Evolutionary conservation across 2,113 vertebrate species (phyloP).

Genomic region (Romanogobio albipinnatus): DNA sequence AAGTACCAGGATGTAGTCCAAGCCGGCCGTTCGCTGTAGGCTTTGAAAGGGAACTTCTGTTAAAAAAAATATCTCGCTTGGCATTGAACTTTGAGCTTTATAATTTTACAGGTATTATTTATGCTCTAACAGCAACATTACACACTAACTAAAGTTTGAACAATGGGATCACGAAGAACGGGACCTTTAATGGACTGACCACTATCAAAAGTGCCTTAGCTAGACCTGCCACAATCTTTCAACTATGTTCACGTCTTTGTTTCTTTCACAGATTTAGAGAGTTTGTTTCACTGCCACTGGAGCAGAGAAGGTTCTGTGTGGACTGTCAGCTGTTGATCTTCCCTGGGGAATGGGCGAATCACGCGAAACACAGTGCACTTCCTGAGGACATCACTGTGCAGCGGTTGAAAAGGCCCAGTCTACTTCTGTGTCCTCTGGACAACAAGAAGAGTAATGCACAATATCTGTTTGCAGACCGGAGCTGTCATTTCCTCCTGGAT

Average conservation of each 20-base stretch:
- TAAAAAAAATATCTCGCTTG: too few relatives aligned
- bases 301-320: conserved; percentile 85
- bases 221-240: neutral
- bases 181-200: neutral
- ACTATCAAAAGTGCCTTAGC: too few relatives aligned
- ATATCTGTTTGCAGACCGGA: conserved; percentile 91
- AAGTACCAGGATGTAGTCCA: too few relatives aligned
- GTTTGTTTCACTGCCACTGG: conserved; percentile 75
- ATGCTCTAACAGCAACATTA: too few relatives aligned
- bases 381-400: conserved; percentile 68
- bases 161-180: too few relatives aligned
- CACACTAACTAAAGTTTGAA: too few relatives aligned
- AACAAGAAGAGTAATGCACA: conserved; percentile 96
- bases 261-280: conserved; percentile 77
- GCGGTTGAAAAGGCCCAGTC: conserved; percentile 83
- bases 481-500: conserved; percentile 84
- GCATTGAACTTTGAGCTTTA: too few relatives aligned
- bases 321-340: conserved; percentile 86
- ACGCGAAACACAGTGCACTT: conserved; percentile 73
- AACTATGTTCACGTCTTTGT: neutral
- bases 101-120: too few relatives aligned
- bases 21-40: too few relatives aligned
- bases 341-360: conserved; percentile 73
- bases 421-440: conserved; percentile 83
- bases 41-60: too few relatives aligned